These are phyloP conservation scores for Leucopsar rothschildi DNA, from an alignment of 2,113 vertebrate species.

Conservation along the genomic window DNA sequence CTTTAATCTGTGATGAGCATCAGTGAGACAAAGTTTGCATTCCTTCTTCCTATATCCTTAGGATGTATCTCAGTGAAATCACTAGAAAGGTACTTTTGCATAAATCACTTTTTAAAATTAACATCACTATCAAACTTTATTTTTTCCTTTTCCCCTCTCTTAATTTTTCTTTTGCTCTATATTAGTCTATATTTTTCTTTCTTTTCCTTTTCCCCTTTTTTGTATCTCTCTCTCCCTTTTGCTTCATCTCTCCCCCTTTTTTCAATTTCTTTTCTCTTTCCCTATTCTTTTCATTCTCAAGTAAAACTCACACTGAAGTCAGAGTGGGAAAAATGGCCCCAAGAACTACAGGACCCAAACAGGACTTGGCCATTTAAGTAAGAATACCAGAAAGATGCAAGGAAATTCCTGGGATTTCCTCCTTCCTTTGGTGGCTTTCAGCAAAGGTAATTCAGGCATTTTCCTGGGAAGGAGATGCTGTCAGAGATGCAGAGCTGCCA, in stretches of 20 bases:
- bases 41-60: not conserved
- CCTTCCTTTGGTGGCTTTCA: not conserved
- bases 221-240: not conserved
- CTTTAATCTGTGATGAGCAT: not conserved
- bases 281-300: not conserved
- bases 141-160: accelerated
- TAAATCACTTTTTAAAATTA: not conserved
- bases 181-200: not conserved
- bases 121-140: accelerated
- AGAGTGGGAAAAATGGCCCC: not conserved
- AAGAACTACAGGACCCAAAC: not conserved
- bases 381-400: not conserved
- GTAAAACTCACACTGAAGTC: not conserved
- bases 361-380: not conserved
- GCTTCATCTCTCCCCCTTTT: accelerated
- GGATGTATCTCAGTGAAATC: not conserved
- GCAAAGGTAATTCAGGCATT: not conserved
- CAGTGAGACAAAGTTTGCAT: not conserved
- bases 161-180: not conserved
- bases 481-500: not conserved
- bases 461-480: not conserved
- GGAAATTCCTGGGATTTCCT: not conserved
- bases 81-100: not conserved
- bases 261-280: accelerated
- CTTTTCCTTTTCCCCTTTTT: accelerated